Base-by-base conservation (phyloP, 2,888 invertebrate species). In the Lasioglossum zephyrum region DNA sequence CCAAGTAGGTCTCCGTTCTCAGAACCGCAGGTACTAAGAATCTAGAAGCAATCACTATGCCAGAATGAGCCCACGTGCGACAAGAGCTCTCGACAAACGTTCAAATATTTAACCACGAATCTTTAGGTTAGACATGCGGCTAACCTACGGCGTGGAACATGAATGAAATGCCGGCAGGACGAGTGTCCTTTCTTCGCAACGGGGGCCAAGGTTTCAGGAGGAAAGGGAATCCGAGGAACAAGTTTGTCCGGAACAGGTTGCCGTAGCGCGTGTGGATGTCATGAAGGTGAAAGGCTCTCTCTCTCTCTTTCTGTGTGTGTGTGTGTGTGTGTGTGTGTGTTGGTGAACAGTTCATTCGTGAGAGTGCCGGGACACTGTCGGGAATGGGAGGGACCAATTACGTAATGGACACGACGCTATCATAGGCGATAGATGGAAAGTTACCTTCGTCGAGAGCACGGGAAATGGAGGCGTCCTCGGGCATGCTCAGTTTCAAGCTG, bases 371-470 rank as follows among this genome's bases (percentile, higher is more conserved):
- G 87, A 85, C 85, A 73, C 75, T 36, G 18, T 85, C 73, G 22
- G 44, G 79, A 66, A 81, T 74, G 74, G 73, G 79, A 81, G 77
- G 81, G 85, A 69, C 49, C 57, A 47, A 79, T 87, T 87, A 73
- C 77, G 84, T 77, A 74, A 85, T 76, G 22, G 70, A 53, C 11
- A 49, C 53, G 78, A 39, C 36, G 81, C 79, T 85, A 81, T 88
- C 60, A 72, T 83, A 84, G 85, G 63, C 57, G 44, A 81, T 69
- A 70, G 75, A 82, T 80, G 78, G 81, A 85, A 87, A 87, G 87
- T 94, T 95, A 97, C 98, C 98, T 97, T 98, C 98, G 95, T 97
- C 97, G 89, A 98, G 96, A 57, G 97, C 97, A 86, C 97, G 96
- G 0, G 97, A 97, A 39, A 97, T 95, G 79, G 97, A 96, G 81